Evolutionary conservation across 23 tunicate genomes (phyloP).

Genomic region (Trididemnum nubilum): DNA sequence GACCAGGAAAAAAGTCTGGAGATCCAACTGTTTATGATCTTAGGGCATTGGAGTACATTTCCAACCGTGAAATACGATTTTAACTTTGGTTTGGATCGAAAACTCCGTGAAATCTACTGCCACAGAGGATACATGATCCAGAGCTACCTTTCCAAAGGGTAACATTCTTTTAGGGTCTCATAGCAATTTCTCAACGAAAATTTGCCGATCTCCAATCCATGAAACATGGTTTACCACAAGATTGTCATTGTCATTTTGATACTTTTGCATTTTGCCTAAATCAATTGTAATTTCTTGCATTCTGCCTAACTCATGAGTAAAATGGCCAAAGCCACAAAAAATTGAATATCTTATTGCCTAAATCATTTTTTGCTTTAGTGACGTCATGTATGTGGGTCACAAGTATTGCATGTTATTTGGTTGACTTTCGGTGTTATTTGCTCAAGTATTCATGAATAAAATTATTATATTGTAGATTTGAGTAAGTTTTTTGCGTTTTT

Average conservation of each 20-base stretch:
- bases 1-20: constrained; percentile 1
- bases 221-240: neutral
- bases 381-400: too few relatives aligned
- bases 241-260: neutral
- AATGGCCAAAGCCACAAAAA: too few relatives aligned
- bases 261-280: too few relatives aligned
- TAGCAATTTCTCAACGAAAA: neutral
- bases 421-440: too few relatives aligned
- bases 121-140: neutral
- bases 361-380: too few relatives aligned
- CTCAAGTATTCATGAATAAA: too few relatives aligned
- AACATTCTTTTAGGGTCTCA: neutral
- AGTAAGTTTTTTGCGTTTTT: too few relatives aligned
- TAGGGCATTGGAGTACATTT: neutral
- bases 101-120: neutral
- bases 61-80: neutral
- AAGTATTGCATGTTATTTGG: too few relatives aligned
- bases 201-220: neutral
- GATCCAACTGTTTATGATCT: constrained; percentile 7
- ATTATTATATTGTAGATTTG: too few relatives aligned
- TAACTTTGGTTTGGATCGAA: neutral
- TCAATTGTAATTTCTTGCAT: too few relatives aligned
- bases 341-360: too few relatives aligned
- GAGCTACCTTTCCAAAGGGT: neutral
- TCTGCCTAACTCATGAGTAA: too few relatives aligned